Conservation (phyloP, 2,888 invertebrate species). For the Pachliopta kotzebuea region DNA sequence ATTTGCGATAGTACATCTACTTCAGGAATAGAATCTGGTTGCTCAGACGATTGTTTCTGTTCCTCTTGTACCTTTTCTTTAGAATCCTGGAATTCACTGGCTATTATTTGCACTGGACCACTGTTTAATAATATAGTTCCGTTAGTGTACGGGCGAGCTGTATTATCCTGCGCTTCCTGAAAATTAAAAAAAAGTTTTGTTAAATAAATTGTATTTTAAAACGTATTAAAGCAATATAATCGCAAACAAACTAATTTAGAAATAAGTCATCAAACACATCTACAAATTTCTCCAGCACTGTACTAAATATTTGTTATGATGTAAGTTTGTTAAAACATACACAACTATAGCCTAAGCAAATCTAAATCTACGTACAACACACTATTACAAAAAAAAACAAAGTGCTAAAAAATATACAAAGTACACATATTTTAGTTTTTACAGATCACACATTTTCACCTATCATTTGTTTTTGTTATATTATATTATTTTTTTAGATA, state of each 20-base stretch:
- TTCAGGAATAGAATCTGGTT: constrained; percentile 32
- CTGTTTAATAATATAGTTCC: constrained; percentile 64
- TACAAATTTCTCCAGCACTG: constrained; percentile 2
- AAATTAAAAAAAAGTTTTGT: constrained; percentile 26
- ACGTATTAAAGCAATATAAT: background rate
- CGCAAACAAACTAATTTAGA: background rate
- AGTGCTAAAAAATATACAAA: constrained; percentile 17
- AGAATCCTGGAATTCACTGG: constrained; percentile 60
- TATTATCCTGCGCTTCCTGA: constrained; percentile 68
- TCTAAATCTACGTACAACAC: constrained; percentile 3
- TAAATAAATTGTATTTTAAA: background rate
- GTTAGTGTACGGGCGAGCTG: constrained; percentile 69
- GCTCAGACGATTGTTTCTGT: constrained; percentile 18
- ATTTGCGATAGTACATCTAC: constrained; percentile 9
- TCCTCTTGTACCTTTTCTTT: constrained; percentile 49
- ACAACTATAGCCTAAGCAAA: constrained; percentile 9
- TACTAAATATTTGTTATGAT: too few species aligned
- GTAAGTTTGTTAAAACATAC: background rate
- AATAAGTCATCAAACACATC: background rate
- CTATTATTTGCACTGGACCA: constrained; percentile 67
- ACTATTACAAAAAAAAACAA: constrained; percentile 20
- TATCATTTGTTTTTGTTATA: constrained; percentile 43
- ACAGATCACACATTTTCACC: constrained; percentile 10
- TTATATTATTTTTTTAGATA: constrained; percentile 16
- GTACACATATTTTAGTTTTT: constrained; percentile 16